phyloP scores from a whole-genome alignment of 30 jellyfish, hydroid and myxozoan genomes.

The Cassiopea andromeda region DNA sequence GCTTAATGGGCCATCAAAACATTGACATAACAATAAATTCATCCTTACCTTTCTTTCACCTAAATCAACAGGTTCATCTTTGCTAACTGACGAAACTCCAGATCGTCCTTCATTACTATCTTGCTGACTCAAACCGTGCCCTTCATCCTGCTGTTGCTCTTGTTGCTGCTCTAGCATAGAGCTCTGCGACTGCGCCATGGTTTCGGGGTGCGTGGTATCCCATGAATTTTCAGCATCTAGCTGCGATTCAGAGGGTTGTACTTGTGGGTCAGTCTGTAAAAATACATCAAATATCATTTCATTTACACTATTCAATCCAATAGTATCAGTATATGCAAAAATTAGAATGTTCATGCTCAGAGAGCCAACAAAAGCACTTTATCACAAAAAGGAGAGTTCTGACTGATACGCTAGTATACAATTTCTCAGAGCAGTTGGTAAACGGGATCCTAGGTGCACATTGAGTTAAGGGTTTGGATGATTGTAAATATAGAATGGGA shows the following conservation, averaged over 20 bases:
- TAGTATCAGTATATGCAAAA: too few relatives aligned
- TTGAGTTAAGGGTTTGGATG: too few relatives aligned
- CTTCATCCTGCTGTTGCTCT: constrained; percentile 46
- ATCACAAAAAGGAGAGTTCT: too few relatives aligned
- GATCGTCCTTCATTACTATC: constrained; percentile 57
- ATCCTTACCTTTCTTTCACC: neutral
- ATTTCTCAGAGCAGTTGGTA: too few relatives aligned
- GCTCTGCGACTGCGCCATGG: constrained; percentile 23
- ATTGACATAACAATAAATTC: too few relatives aligned
- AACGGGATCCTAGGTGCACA: too few relatives aligned
- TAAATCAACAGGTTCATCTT: neutral
- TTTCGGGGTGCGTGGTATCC: constrained; percentile 3
- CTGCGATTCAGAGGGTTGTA: constrained; percentile 50
- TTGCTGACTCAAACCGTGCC: constrained; percentile 62
- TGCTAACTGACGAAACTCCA: constrained; percentile 33
- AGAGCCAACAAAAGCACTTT: too few relatives aligned
- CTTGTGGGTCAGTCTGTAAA: constrained; percentile 3
- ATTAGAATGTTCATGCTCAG: too few relatives aligned
- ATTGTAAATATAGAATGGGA: too few relatives aligned
- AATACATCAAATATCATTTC: neutral
- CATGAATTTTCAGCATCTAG: constrained; percentile 11
- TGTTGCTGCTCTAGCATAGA: constrained; percentile 31
- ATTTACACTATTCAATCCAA: too few relatives aligned
- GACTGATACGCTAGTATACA: too few relatives aligned
- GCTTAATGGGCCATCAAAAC: too few relatives aligned